These are phyloP conservation scores for Seira musarum DNA, from an alignment of 2,888 invertebrate species.

Conservation along the genomic window DNA sequence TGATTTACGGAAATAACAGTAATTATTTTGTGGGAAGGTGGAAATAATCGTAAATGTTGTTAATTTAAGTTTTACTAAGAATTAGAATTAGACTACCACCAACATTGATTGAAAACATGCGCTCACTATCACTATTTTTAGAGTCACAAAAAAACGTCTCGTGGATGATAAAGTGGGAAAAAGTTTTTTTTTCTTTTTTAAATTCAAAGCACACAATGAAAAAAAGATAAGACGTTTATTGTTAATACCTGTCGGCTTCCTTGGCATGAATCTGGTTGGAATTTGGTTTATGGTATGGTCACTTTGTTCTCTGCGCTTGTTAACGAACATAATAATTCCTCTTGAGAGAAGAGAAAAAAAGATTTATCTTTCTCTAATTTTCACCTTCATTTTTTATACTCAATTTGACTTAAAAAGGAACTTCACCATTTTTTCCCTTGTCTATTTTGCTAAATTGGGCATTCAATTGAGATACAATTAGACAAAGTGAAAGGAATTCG, in stretches of 20 bases:
- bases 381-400: constrained; percentile 38
- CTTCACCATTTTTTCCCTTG: no score
- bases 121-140: no score
- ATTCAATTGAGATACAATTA: background rate
- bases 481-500: background rate
- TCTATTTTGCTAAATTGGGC: background rate
- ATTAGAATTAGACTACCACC: constrained; percentile 12
- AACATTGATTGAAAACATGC: constrained; percentile 11
- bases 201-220: no score
- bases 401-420: no score
- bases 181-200: no score
- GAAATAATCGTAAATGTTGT: background rate
- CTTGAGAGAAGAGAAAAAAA: constrained; percentile 4
- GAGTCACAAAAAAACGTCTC: no score
- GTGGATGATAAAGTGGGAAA: no score
- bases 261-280: no score
- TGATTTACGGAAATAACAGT: constrained; percentile 15
- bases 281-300: constrained; percentile 3
- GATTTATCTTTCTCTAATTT: constrained; percentile 29
- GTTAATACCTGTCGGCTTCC: no score
- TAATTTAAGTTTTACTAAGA: constrained; percentile 19
- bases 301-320: background rate
- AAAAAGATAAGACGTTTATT: no score
- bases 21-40: constrained; percentile 10
- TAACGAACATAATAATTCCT: background rate